phyloP scores from a whole-genome alignment of 2,888 invertebrate species.

The Atethmia centrago region DNA sequence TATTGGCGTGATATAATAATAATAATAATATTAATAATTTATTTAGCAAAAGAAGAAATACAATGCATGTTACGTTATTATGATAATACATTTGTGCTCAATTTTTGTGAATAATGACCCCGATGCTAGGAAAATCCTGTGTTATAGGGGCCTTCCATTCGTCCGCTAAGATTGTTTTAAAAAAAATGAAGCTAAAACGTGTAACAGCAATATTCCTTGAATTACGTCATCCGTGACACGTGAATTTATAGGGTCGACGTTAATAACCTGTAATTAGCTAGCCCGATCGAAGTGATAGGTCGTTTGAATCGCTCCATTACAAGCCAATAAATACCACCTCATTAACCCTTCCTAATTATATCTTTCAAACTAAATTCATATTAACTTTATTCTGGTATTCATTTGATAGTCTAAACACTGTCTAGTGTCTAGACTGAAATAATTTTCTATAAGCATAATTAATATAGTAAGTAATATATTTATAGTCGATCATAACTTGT shows the following conservation, averaged over 20 bases:
- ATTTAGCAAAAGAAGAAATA: too few relatives aligned
- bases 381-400: background rate
- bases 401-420: background rate
- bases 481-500: background rate
- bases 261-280: constrained; percentile 23
- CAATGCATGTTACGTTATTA: too few relatives aligned
- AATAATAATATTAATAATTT: too few relatives aligned
- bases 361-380: background rate
- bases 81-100: too few relatives aligned
- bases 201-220: background rate
- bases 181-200: too few relatives aligned
- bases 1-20: too few relatives aligned
- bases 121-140: too few relatives aligned
- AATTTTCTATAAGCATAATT: background rate
- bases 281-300: background rate
- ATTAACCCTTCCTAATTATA: constrained; percentile 6
- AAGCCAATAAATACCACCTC: background rate
- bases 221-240: background rate
- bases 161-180: too few relatives aligned
- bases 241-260: background rate
- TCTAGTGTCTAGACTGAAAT: background rate
- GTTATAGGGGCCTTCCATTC: too few relatives aligned
- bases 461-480: too few relatives aligned
- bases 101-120: too few relatives aligned
- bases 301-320: background rate